Conservation (phyloP, 2,888 invertebrate genomes). For the Tridacna crocea region DNA sequence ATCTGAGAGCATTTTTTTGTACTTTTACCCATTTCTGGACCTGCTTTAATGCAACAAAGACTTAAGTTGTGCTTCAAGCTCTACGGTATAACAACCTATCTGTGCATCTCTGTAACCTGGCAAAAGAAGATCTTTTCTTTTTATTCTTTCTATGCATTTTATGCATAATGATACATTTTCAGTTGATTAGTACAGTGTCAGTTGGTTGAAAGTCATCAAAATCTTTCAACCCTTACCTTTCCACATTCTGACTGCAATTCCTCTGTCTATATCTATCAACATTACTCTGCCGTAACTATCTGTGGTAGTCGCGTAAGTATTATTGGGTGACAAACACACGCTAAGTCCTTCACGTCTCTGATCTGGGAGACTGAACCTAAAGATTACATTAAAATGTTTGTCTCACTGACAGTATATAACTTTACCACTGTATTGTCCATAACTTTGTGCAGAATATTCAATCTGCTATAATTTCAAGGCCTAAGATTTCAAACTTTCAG, state of each 20-base stretch:
- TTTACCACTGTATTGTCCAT: too few relatives aligned
- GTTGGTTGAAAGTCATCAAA: too few relatives aligned
- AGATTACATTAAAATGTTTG: slow-evolving; percentile 12
- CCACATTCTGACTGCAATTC: slow-evolving; percentile 93
- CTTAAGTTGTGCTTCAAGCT: too few relatives aligned
- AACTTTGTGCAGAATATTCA: too few relatives aligned
- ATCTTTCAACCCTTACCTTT: slow-evolving; percentile 87
- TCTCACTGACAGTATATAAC: background rate
- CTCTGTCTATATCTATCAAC: slow-evolving; percentile 92
- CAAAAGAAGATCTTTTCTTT: slow-evolving; percentile 21
- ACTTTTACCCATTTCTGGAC: too few relatives aligned
- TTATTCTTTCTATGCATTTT: too few relatives aligned
- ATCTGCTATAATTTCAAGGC: too few relatives aligned
- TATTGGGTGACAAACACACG: slow-evolving; percentile 92
- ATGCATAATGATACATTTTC: too few relatives aligned
- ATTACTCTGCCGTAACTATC: slow-evolving; percentile 95
- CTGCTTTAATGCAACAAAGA: too few relatives aligned
- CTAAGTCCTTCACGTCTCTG: slow-evolving; percentile 89
- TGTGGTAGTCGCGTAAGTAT: slow-evolving; percentile 91
- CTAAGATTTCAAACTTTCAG: too few relatives aligned
- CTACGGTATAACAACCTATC: slow-evolving; percentile 91
- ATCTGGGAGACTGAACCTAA: slow-evolving; percentile 92
- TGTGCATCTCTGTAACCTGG: slow-evolving; percentile 95
- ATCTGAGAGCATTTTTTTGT: too few relatives aligned
- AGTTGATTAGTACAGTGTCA: too few relatives aligned